Conservation (phyloP, 2,113 vertebrate species). For the Rhea americana region DNA sequence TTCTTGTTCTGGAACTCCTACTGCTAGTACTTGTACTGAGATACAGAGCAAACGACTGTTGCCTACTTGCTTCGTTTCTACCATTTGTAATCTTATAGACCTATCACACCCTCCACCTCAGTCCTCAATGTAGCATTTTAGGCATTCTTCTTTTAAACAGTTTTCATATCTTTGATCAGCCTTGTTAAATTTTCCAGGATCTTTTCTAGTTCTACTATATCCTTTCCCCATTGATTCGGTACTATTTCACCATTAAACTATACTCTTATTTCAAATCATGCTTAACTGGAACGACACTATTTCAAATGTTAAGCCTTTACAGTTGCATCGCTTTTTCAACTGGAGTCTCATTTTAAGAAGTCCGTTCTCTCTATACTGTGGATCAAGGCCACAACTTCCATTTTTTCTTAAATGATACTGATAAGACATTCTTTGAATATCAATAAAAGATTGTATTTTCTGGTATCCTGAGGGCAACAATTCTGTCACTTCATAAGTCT, state of each 20-base stretch:
- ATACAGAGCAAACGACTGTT: not conserved
- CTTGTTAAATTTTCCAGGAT: not conserved
- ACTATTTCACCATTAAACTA: not conserved
- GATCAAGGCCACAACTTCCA: not conserved
- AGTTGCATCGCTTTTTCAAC: not conserved
- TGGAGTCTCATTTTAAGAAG: not conserved
- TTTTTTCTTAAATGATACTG: not conserved
- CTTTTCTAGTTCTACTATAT: not conserved
- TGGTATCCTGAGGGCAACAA: not conserved
- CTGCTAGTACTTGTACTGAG: not conserved
- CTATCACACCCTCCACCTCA: not conserved
- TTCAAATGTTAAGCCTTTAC: not conserved
- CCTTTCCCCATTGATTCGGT: not conserved
- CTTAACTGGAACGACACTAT: not conserved
- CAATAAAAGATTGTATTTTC: not conserved
- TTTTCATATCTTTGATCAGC: not conserved
- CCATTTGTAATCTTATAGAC: not conserved
- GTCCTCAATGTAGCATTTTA: not conserved
- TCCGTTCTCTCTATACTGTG: not conserved
- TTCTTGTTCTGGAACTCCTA: accelerated
- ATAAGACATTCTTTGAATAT: not conserved
- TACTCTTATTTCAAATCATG: accelerated
- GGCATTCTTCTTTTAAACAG: not conserved
- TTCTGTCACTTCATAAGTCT: not conserved
- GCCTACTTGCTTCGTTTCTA: not conserved